These are phyloP conservation scores for Turritopsis rubra DNA, from an alignment of 30 jellyfish, hydroid and myxozoan species.

Conservation along the genomic window DNA sequence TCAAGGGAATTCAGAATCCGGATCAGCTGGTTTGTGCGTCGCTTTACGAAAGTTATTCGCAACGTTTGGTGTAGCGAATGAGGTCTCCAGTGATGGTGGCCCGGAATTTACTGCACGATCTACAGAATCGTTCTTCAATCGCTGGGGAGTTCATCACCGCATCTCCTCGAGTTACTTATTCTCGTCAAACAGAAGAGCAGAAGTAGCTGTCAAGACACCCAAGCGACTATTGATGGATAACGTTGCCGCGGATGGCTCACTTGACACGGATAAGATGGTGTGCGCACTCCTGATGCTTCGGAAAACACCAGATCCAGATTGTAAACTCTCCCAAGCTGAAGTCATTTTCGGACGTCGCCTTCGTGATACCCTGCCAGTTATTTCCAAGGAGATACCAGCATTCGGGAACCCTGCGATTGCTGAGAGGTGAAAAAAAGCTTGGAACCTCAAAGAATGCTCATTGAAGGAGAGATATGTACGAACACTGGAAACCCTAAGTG, in stretches of 20 bases:
- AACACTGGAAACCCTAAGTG: neutral
- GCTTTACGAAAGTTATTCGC: no score
- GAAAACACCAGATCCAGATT: neutral
- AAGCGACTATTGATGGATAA: neutral
- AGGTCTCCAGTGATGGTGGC: no score
- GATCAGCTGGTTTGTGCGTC: no score
- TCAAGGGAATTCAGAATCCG: no score
- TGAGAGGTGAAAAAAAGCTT: neutral
- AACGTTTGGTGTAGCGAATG: no score
- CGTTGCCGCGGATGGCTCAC: neutral
- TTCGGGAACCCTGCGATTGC: neutral
- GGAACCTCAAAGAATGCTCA: neutral
- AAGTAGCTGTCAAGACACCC: neutral
- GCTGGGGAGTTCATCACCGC: no score
- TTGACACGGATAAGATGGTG: neutral
- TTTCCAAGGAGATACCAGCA: neutral
- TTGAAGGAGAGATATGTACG: neutral
- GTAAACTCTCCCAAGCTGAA: neutral
- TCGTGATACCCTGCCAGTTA: no score
- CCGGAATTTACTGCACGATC: no score
- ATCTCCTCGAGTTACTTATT: no score
- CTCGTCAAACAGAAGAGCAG: no score
- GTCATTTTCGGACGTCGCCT: no score
- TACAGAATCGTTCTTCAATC: no score
- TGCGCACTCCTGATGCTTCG: neutral